A percentile compares a stretch with the other conserved stretches of the same genome.
Evolutionary conservation across 2,797 vertebrate species (phyloP).

Genomic region (Petrocephalus schoutedeni): DNA sequence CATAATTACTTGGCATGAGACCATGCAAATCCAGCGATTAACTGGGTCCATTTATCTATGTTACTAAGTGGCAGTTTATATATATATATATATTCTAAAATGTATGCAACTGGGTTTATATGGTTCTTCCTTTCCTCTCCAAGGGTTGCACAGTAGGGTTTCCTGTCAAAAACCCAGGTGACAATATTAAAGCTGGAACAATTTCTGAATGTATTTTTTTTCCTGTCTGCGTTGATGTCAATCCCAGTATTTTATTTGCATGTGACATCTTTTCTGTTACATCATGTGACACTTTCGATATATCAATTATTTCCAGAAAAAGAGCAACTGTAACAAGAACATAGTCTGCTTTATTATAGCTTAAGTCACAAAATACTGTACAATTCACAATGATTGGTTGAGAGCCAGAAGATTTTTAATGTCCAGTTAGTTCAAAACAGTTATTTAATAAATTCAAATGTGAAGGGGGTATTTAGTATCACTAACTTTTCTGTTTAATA

Average conservation of each 20-base stretch:
- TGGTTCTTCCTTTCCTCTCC: neutral
- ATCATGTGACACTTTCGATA: neutral
- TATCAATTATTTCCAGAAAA: neutral
- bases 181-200: neutral
- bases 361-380: neutral
- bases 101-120: neutral
- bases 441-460: neutral
- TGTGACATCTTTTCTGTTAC: constrained; percentile 2
- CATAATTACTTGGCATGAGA: neutral
- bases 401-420: neutral
- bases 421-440: neutral
- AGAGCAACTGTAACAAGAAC: neutral
- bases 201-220: neutral
- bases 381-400: neutral
- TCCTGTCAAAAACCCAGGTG: neutral
- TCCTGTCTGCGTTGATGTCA: neutral
- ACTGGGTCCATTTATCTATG: neutral
- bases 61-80: neutral
- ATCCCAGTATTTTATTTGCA: neutral
- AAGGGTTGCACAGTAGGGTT: neutral
- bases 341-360: neutral
- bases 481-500: neutral
- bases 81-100: neutral
- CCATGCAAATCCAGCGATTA: neutral
- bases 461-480: neutral